A percentile compares a stretch with the other conserved stretches of the same genome.
phyloP scores from a whole-genome alignment of 2,888 invertebrate genomes.

The Drosophila borborema region DNA sequence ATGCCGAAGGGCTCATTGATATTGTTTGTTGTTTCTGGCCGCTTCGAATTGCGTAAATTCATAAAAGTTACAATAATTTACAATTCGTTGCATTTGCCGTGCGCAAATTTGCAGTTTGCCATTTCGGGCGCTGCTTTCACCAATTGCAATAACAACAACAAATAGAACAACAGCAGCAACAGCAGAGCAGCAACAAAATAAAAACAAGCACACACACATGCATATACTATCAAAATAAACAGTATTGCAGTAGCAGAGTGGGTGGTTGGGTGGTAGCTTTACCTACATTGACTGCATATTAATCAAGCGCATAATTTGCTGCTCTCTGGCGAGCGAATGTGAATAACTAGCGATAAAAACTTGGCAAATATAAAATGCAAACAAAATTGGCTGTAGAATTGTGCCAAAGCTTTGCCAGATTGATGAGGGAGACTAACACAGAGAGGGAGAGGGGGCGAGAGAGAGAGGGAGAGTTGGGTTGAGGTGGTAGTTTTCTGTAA shows the following conservation, averaged over 20 bases:
- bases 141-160: constrained; percentile 51
- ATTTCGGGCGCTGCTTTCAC: constrained; percentile 58
- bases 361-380: constrained; percentile 78
- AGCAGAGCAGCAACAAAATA: constrained; percentile 4
- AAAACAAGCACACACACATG: constrained; percentile 33
- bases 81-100: constrained; percentile 75
- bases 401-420: constrained; percentile 14
- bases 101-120: constrained; percentile 70
- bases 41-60: constrained; percentile 59
- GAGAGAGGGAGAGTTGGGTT: not conserved
- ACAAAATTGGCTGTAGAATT: constrained; percentile 63
- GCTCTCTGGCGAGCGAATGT: constrained; percentile 46
- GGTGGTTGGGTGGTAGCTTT: constrained; percentile 17
- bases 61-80: constrained; percentile 70
- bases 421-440: not conserved
- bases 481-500: constrained; percentile 35
- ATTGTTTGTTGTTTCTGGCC: constrained; percentile 35
- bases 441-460: not conserved
- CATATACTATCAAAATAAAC: constrained; percentile 72
- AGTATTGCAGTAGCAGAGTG: constrained; percentile 30
- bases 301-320: constrained; percentile 77
- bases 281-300: constrained; percentile 71
- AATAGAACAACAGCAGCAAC: constrained; percentile 22
- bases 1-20: constrained; percentile 23
- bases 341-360: constrained; percentile 77